phyloP scores from a whole-genome alignment of 2,113 vertebrate genomes.

The Muscicapa adusta region DNA sequence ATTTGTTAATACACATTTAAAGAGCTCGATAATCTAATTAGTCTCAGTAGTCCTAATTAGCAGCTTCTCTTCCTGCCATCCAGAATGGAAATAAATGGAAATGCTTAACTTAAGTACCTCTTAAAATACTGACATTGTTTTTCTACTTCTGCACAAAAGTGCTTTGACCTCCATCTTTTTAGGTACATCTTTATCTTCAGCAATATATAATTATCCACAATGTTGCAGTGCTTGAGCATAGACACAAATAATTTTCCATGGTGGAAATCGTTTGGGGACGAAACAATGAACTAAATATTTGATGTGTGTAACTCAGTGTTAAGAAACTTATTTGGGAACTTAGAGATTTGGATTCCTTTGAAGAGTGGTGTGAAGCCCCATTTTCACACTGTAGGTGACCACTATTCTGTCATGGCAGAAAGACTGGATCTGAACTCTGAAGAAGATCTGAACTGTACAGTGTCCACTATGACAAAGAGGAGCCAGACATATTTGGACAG shows the following conservation, averaged over 20 bases:
- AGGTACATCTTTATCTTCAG: background rate
- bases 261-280: background rate
- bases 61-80: background rate
- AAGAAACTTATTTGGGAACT: background rate
- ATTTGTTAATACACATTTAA: background rate
- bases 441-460: background rate
- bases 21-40: background rate
- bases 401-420: background rate
- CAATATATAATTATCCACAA: background rate
- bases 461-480: background rate
- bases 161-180: background rate
- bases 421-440: background rate
- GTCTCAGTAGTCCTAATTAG: background rate
- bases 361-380: background rate
- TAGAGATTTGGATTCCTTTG: background rate
- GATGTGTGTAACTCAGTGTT: background rate
- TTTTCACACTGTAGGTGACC: background rate
- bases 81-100: background rate
- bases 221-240: background rate
- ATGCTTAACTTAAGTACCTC: background rate
- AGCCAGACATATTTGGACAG: background rate
- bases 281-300: background rate
- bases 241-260: background rate
- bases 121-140: background rate
- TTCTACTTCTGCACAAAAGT: background rate